Conservation (phyloP, 1,140 invertebrate species). For the Orius insidiosus region DNA sequence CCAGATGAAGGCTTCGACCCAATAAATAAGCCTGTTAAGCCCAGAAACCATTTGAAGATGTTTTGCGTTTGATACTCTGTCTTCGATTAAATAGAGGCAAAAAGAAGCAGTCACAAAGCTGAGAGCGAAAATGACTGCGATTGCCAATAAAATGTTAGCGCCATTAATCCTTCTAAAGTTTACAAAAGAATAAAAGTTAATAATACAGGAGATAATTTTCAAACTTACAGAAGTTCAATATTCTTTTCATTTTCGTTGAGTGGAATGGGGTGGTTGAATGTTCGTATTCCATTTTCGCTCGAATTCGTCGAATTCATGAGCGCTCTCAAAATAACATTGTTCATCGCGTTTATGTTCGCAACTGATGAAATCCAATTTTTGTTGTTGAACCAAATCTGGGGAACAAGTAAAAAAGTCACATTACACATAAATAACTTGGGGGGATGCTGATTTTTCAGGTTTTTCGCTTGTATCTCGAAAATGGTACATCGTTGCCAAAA, state of each 20-base stretch:
- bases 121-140: slow-evolving; percentile 43
- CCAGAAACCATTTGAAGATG: slow-evolving; percentile 45
- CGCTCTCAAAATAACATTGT: slow-evolving; percentile 31
- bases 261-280: slow-evolving; percentile 22
- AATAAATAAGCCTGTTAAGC: slow-evolving; percentile 35
- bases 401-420: not conserved
- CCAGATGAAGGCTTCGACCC: slow-evolving; percentile 37
- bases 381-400: slow-evolving; percentile 47
- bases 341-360: slow-evolving; percentile 39
- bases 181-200: too few species aligned
- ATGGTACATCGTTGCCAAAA: too few species aligned
- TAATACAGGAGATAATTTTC: not conserved
- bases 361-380: slow-evolving; percentile 40
- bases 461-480: too few species aligned
- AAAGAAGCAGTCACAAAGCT: slow-evolving; percentile 48
- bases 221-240: not conserved
- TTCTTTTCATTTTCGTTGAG: slow-evolving; percentile 16
- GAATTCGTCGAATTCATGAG: not conserved
- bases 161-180: too few species aligned
- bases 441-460: not conserved
- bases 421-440: not conserved
- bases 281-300: slow-evolving; percentile 18
- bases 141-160: slow-evolving; percentile 19
- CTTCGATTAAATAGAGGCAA: slow-evolving; percentile 43
- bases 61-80: slow-evolving; percentile 37